Evolutionary conservation across 2,797 vertebrate species (phyloP).

Genomic region (Lateolabrax maculatus): DNA sequence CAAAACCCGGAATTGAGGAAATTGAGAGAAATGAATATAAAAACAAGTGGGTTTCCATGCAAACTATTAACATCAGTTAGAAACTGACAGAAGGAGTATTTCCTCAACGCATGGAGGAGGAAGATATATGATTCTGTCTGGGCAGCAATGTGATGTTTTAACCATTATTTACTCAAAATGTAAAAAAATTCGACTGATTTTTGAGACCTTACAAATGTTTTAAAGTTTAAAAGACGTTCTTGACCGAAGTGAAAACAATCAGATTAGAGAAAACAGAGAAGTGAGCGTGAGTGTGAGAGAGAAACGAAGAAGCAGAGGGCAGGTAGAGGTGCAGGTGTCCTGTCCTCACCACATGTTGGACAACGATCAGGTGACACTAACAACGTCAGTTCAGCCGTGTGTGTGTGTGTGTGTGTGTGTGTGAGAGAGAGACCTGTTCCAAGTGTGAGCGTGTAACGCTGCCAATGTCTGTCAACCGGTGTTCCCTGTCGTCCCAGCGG

Average conservation of each 20-base stretch:
- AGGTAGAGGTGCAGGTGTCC: conserved; percentile 17
- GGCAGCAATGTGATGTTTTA: background rate
- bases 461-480: conserved; percentile 94
- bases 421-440: conserved; percentile 63
- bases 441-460: conserved; percentile 88
- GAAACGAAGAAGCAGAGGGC: background rate
- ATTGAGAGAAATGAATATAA: background rate
- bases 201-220: background rate
- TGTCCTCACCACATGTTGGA: conserved; percentile 38
- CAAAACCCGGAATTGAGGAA: background rate
- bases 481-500: conserved; percentile 94
- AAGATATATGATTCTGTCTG: too few relatives aligned
- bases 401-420: conserved; percentile 18
- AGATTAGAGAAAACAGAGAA: too few relatives aligned
- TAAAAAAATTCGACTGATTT: background rate
- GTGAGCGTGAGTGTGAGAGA: background rate
- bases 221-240: background rate
- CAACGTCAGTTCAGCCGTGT: conserved; percentile 76
- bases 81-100: too few relatives aligned
- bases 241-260: background rate
- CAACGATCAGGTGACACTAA: conserved; percentile 81
- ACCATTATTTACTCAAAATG: background rate
- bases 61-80: too few relatives aligned
- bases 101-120: too few relatives aligned
- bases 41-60: too few relatives aligned